Evolutionary conservation across 2,888 invertebrate genomes (phyloP), one percentile per base, ranked within the genome.

Genomic region (Serripes groenlandicus): DNA sequence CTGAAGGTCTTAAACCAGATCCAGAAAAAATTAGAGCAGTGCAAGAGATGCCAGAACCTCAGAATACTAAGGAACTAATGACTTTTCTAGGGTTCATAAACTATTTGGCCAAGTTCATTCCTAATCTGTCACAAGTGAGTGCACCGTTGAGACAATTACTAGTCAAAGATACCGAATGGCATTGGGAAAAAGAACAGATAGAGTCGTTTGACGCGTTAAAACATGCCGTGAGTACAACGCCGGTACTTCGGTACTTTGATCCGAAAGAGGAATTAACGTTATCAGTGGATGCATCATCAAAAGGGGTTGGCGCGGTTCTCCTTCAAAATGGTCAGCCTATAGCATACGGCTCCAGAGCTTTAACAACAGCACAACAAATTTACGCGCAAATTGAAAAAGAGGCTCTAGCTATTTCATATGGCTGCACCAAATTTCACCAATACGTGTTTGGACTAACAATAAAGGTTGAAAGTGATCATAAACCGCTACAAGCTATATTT

Each of bases 301-400:
- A 88, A 71, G 88, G 89, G 5, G 26, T 90, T 3, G 89, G 87
- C 4, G 74, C 87, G 56, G 86, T 81, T 0, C n/a, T 87, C 11
- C 26, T 85, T 2, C 86, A 88, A 58, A 70, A 86, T n/a, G 78
- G 80, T 37, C 76, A 81, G 75, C 83, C 72, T 18, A 62, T 78
- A 4, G 78, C 83, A 5, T 83, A 75, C 60, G 75, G 35, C 26
- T 74, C 83, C 3, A 26, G 78, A 18, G 72, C 78, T 23, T 26
- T 83, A 37, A 58, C 75, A 23, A 7, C 64, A 35, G 26, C 69
- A 3, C 72, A 75, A n/a, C 56, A 42, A 26, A 60, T 37, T n/a
- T 83, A 75, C 62, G 49, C 78, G 0, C 78, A 78, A 11, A 72
- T 75, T 4, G 75, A 83, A 37, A 75, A 75, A 34, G 78, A 72